Evolutionary conservation across 2,888 invertebrate species (phyloP), one percentile per base, ranked within the genome.

Genomic region (Zaprionus lineosus): DNA sequence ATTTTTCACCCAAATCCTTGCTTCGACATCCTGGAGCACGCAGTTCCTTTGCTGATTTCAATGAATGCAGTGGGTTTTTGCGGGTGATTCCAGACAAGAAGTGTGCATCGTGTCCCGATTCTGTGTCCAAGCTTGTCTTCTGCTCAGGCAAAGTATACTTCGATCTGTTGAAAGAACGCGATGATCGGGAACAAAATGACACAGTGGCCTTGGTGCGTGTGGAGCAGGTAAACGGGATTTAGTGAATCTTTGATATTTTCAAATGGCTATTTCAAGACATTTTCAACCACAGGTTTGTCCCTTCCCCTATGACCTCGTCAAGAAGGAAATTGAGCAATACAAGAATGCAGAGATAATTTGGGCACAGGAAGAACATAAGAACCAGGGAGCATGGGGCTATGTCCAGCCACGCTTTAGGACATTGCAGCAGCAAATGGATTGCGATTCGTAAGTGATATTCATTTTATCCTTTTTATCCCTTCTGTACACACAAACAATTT

Each of bases 1-100:
- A 98, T 44, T 97, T 99, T 95, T 97, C 98, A 44, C 99, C 99
- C 52, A 99, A 99, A 91, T 97, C 97, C 15, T 91, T 99, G 87
- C 92, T 99, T 68, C 93, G 99, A 71, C 97, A 97, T 89, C 98
- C 98, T 1, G 95, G 97, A 89, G 97, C 97, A 34, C 94, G 94
- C 82, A 98, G 98, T 52, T 95, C 95, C 58, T 97, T 99, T 88
- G 96, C 97, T 86, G 94, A 97, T 48, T 98, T 99, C 96, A 90
- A 92, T 33, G 94, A 96, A 43, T 93, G 94, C 62, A 96, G 96
- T 9, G 92, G 92, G 67, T 97, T 97, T 90, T 91, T 92, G 61
- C 82, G 93, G 28, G 88, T 94, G 8, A 93, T 96, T 53, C 92
- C 93, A n/a, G n/a, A n/a, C 1, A 66, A 69, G 7, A 82, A 66